These are phyloP conservation scores for Drosophila longiperda DNA, from an alignment of 2,888 invertebrate species.

Conservation along the genomic window DNA sequence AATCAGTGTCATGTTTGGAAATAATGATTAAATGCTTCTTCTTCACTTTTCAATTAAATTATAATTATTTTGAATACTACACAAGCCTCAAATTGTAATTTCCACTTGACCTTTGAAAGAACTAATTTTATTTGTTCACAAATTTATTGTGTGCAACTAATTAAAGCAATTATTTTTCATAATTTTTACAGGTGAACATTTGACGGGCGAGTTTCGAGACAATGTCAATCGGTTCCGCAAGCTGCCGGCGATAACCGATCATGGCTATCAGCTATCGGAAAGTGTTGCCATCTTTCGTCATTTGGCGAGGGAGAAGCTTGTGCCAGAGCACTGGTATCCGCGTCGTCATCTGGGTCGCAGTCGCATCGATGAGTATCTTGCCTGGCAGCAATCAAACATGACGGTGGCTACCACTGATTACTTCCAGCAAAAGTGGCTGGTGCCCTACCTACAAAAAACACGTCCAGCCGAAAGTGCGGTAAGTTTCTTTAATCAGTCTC, in stretches of 20 bases:
- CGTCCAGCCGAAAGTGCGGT: slow-evolving; percentile 85
- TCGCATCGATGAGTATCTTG: slow-evolving; percentile 89
- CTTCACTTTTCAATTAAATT: not conserved
- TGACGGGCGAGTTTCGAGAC: slow-evolving; percentile 87
- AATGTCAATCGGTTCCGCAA: slow-evolving; percentile 87
- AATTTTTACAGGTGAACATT: slow-evolving; percentile 87
- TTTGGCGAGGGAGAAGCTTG: slow-evolving; percentile 86
- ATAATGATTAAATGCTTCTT: not conserved
- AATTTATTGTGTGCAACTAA: not conserved
- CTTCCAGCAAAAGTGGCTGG: slow-evolving; percentile 86
- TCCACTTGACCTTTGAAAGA: not conserved
- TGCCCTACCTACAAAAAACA: slow-evolving; percentile 86
- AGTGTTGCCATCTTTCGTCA: slow-evolving; percentile 90
- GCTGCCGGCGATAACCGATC: slow-evolving; percentile 89
- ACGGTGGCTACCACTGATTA: slow-evolving; percentile 87
- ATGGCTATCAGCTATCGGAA: slow-evolving; percentile 89
- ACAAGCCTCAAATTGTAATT: not conserved
- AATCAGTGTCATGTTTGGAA: slow-evolving; percentile 3
- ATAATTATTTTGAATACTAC: not conserved
- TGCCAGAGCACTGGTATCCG: slow-evolving; percentile 89
- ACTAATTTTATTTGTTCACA: not conserved
- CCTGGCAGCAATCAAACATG: slow-evolving; percentile 90
- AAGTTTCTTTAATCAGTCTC: slow-evolving; percentile 43
- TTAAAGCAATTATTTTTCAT: not conserved
- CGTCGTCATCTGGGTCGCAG: slow-evolving; percentile 87